phyloP scores from a whole-genome alignment of 2,113 vertebrate species.

The Hiodon tergisus region DNA sequence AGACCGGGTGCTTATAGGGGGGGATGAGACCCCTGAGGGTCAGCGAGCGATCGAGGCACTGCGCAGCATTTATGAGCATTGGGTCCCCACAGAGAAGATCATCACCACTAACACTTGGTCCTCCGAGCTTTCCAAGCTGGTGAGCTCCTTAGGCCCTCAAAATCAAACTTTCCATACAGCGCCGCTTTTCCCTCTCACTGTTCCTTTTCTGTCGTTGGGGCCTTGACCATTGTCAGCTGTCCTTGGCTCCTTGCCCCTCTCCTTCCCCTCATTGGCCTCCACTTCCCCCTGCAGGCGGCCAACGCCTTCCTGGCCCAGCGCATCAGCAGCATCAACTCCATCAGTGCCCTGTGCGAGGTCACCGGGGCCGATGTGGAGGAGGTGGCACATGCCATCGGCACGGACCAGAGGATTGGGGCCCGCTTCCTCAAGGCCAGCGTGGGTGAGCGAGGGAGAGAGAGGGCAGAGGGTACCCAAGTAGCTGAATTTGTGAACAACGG shows the following conservation, averaged over 20 bases:
- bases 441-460: slow-evolving; percentile 60
- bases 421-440: slow-evolving; percentile 97
- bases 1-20: slow-evolving; percentile 90
- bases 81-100: slow-evolving; percentile 87
- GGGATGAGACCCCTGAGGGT: slow-evolving; percentile 89
- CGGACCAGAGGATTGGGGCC: slow-evolving; percentile 96
- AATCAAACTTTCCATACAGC: too few relatives aligned
- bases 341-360: slow-evolving; percentile 92
- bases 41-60: slow-evolving; percentile 84
- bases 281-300: slow-evolving; percentile 69
- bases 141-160: slow-evolving; percentile 42
- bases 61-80: slow-evolving; percentile 86
- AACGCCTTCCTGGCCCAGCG: slow-evolving; percentile 97
- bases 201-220: too few relatives aligned
- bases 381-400: slow-evolving; percentile 92
- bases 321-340: slow-evolving; percentile 98
- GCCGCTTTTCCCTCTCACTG: too few relatives aligned
- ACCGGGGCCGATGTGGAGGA: slow-evolving; percentile 96
- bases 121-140: slow-evolving; percentile 96
- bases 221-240: not conserved
- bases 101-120: slow-evolving; percentile 98
- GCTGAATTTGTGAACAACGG: not conserved
- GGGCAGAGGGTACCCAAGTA: not conserved
- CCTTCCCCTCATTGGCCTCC: not conserved
- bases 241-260: not conserved